Percentiles rank a stretch among this genome's conserved stretches.
phyloP scores from a whole-genome alignment of 1,140 invertebrate species.

The Cydia fagiglandana region DNA sequence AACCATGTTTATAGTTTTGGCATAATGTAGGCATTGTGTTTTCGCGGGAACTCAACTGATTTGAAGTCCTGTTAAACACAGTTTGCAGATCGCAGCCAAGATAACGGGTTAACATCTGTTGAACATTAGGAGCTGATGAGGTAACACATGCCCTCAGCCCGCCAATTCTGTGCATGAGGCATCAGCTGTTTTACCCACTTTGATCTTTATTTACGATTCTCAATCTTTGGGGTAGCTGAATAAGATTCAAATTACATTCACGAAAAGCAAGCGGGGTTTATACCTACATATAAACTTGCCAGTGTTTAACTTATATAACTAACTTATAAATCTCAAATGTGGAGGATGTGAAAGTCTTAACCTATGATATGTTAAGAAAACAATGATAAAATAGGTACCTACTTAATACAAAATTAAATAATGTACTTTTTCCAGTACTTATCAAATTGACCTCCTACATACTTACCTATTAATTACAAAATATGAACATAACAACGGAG shows the following conservation, averaged over 20 bases:
- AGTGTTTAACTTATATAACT: background rate
- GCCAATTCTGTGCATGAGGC: background rate
- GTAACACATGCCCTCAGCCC: background rate
- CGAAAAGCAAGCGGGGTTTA: background rate
- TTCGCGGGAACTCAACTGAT: too few relatives aligned
- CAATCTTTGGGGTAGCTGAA: background rate
- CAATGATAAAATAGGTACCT: too few relatives aligned
- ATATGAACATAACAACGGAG: too few relatives aligned
- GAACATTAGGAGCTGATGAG: background rate
- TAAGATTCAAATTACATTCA: background rate
- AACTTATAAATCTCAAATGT: too few relatives aligned
- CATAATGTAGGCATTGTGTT: too few relatives aligned
- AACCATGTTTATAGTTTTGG: too few relatives aligned
- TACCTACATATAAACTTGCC: background rate
- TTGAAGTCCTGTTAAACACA: background rate
- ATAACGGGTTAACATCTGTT: constrained; percentile 3
- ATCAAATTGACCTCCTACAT: too few relatives aligned
- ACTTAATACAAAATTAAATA: too few relatives aligned
- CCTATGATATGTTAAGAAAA: too few relatives aligned
- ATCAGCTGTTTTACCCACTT: background rate
- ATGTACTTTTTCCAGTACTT: too few relatives aligned
- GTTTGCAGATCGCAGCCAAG: background rate
- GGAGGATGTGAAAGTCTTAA: too few relatives aligned
- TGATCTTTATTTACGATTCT: background rate
- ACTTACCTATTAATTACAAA: too few relatives aligned